These are phyloP conservation scores for Rhinolophus ferrumequinum DNA, from an alignment of 2,113 vertebrate genomes.

Conservation along the genomic window DNA sequence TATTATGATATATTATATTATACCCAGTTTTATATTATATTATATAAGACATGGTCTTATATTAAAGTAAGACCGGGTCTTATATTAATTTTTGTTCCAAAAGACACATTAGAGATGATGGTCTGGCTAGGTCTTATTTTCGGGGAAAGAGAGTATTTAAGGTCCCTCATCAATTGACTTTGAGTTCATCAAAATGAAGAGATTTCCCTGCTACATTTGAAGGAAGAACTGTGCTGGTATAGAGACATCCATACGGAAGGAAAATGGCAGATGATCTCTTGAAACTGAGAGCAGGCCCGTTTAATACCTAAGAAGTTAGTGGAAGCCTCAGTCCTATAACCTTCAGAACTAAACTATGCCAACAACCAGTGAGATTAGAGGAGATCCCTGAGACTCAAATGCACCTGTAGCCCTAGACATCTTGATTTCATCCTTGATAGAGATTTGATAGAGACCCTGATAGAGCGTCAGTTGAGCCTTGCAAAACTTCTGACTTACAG, in stretches of 20 bases:
- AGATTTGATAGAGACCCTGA: neutral
- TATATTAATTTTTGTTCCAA: no score
- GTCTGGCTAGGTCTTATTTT: no score
- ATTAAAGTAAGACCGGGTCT: no score
- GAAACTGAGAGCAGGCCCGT: neutral
- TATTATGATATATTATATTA: no score
- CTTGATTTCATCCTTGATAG: neutral
- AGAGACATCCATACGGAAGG: fast-evolving
- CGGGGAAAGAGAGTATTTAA: neutral
- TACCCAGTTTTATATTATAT: no score
- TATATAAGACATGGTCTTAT: no score
- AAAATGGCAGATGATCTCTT: no score
- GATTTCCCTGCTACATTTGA: neutral
- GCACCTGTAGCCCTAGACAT: neutral
- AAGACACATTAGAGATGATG: no score
- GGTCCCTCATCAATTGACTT: neutral
- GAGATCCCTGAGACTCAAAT: neutral
- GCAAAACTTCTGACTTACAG: neutral
- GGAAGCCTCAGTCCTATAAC: neutral
- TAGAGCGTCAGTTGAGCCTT: neutral
- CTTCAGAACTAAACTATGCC: neutral
- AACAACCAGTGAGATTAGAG: neutral
- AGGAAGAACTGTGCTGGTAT: neutral
- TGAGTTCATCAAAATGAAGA: neutral
- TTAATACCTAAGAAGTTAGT: neutral